Evolutionary conservation across 2,888 invertebrate genomes (phyloP).

Genomic region (Marasmarcha lunaedactyla): DNA sequence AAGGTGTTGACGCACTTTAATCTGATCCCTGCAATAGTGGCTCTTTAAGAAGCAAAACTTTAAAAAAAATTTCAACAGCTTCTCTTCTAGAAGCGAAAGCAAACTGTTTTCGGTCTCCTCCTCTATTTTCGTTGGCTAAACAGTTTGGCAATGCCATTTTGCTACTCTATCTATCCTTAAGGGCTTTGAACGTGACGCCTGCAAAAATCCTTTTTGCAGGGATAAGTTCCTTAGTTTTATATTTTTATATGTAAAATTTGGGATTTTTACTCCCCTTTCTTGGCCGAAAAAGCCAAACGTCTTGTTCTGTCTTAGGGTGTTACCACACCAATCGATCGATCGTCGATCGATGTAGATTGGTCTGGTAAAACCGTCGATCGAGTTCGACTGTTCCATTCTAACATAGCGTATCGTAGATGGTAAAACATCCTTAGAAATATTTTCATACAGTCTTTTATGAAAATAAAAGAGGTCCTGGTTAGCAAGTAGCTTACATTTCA

Average conservation of each 20-base stretch:
- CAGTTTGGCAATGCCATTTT: conserved; percentile 8
- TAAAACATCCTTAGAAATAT: background rate
- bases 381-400: no score
- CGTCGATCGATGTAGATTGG: no score
- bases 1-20: conserved; percentile 6
- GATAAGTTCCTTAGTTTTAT: background rate
- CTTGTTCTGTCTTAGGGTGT: background rate
- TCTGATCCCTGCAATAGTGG: conserved; percentile 6
- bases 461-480: background rate
- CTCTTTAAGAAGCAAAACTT: conserved; percentile 4
- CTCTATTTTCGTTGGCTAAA: conserved; percentile 11
- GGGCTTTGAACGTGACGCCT: no score
- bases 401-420: no score
- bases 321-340: conserved; percentile 1
- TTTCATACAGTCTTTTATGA: background rate
- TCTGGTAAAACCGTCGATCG: no score
- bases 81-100: conserved; percentile 5
- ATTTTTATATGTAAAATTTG: background rate
- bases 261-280: background rate
- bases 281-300: background rate
- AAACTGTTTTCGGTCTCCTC: conserved; percentile 12
- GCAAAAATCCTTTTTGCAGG: conserved; percentile 1
- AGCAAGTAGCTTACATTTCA: background rate
- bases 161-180: conserved; percentile 5
- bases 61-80: conserved; percentile 8